phyloP scores from a whole-genome alignment of 2,888 invertebrate genomes.

The Melipona beecheii region DNA sequence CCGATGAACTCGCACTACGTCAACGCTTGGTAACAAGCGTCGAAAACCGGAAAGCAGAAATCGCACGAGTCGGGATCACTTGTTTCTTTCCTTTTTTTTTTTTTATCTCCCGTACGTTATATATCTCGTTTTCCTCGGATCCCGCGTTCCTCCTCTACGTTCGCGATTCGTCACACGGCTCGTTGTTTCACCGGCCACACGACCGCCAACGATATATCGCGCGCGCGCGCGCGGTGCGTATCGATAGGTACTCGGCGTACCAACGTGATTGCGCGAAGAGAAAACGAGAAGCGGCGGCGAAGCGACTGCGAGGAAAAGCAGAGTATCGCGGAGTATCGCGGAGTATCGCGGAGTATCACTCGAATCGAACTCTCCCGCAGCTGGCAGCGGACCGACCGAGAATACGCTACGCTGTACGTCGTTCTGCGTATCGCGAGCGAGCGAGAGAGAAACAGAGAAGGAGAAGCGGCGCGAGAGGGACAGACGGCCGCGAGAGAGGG shows the following conservation, averaged over 20 bases:
- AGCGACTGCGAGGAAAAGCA: conserved; percentile 25
- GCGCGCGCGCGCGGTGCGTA: not conserved
- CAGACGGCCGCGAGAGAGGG: conserved; percentile 49
- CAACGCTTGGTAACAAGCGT: no score
- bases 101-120: no score
- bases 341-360: conserved; percentile 27
- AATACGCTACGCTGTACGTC: conserved; percentile 62
- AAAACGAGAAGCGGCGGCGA: not conserved
- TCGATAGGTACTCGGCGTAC: no score
- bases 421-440: conserved; percentile 57
- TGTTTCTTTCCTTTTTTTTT: no score
- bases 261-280: not conserved
- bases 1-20: no score
- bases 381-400: conserved; percentile 66
- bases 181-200: not conserved
- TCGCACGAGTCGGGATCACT: not conserved
- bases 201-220: not conserved
- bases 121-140: no score
- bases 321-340: conserved; percentile 45
- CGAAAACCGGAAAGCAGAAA: no score
- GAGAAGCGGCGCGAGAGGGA: conserved; percentile 43
- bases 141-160: no score
- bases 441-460: conserved; percentile 33
- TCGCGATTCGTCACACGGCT: conserved; percentile 1
- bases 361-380: conserved; percentile 61